Base-by-base conservation (phyloP, 1,140 invertebrate genomes). In the Drosophila tristis region DNA sequence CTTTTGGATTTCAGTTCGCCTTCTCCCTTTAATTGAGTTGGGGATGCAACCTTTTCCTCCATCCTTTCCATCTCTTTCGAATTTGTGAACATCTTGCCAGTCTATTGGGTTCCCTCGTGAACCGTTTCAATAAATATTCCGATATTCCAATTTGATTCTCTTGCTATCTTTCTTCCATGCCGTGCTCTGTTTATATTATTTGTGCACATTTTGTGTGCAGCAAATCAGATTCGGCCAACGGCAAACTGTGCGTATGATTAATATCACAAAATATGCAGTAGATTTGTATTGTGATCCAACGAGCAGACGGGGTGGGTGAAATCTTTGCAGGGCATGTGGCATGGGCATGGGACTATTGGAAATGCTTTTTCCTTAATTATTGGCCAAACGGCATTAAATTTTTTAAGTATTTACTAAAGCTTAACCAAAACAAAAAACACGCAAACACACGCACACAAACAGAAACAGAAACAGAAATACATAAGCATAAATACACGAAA, bases 311-410 rank as follows among this genome's bases (percentile, higher is more conserved):
- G 5, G 16, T 4, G 23, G 23, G 26, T 23, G 13, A 31, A 31
- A 31, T 31, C 8, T 44, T 31, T 26, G 29, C 5, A 13, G 23
- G 16, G 29, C n/a, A 16, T 59, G 29, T 25, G 45, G 11, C 47
- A 35, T 49, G 61, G 45, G 11, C 47, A 35, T 49, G 61, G 20
- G 55, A 35, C 47, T 35, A 68, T 70, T 49, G 45, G 55, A 56
- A 75, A 67, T 85, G 77, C 78, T 86, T 77, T 68, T 74, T 65
- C 59, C 82, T 81, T 86, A 86, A 86, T 86, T 86, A 86, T 86
- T 86, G 70, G 74, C 78, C 82, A 87, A 87, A 89, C 78, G 82
- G 82, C 82, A 87, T 87, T 87, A 78, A 87, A 87, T 87, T 87
- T 13, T 82, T 87, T 84, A 87, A 87, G 82, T 87, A 87, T 87